Evolutionary conservation across 1,140 invertebrate genomes (phyloP).

Genomic region (Bombyx mandarina): DNA sequence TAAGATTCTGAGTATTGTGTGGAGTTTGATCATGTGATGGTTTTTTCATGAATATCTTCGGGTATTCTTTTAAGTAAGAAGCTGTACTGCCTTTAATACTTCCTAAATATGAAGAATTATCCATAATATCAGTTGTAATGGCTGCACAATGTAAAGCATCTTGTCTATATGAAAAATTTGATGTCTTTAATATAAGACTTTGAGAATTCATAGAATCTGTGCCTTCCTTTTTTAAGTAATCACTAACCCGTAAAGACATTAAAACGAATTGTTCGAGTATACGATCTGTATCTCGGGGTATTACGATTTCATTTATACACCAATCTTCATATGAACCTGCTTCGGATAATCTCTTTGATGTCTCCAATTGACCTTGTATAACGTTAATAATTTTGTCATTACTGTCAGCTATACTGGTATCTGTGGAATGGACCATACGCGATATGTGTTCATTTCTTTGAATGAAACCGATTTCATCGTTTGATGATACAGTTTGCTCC

Average conservation of each 20-base stretch:
- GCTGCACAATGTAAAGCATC: conserved; percentile 22
- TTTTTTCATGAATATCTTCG: conserved; percentile 56
- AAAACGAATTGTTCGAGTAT: conserved; percentile 56
- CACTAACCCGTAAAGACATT: conserved; percentile 49
- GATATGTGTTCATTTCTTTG: conserved; percentile 8
- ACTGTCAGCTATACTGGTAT: conserved; percentile 22
- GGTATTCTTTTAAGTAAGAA: conserved; percentile 49
- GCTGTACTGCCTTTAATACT: conserved; percentile 13
- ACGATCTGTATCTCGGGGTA: conserved; percentile 49
- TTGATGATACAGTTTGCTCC: conserved; percentile 12
- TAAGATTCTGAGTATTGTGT: not conserved
- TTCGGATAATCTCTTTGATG: conserved; percentile 34
- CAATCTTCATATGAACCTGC: conserved; percentile 44
- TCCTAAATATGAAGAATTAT: conserved; percentile 34
- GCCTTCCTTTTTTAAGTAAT: conserved; percentile 34
- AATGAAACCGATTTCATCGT: conserved; percentile 3
- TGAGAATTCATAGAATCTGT: conserved; percentile 13
- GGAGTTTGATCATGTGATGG: conserved; percentile 23
- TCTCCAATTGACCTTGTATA: conserved; percentile 20
- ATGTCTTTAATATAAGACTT: conserved; percentile 19
- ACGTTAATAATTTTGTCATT: conserved; percentile 14
- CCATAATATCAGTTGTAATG: conserved; percentile 27
- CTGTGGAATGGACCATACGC: conserved; percentile 7
- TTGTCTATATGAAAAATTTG: conserved; percentile 14
- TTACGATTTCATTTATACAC: conserved; percentile 39